Evolutionary conservation across 1,140 invertebrate genomes (phyloP).

Genomic region (Ptiloglossa arizonensis): DNA sequence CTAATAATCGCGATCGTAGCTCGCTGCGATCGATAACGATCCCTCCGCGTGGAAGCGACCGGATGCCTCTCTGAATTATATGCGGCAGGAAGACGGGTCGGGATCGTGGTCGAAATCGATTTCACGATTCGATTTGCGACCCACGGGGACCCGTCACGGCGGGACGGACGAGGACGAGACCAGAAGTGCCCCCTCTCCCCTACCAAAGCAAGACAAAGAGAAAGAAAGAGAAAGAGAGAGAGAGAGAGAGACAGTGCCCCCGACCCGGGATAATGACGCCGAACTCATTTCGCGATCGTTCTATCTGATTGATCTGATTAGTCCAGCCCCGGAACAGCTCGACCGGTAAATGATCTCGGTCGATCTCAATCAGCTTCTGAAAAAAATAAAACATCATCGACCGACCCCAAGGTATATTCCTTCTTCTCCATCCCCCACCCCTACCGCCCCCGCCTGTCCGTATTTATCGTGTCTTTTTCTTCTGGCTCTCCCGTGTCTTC

Average conservation of each 20-base stretch:
- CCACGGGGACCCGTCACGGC: conserved; percentile 59
- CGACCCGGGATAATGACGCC: conserved; percentile 74
- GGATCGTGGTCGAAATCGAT: conserved; percentile 64
- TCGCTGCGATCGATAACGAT: conserved; percentile 3
- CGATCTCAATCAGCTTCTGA: conserved; percentile 81
- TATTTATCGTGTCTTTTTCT: conserved; percentile 35
- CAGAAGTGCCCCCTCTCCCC: no score
- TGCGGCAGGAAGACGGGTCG: conserved; percentile 11
- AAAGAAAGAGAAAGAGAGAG: not conserved
- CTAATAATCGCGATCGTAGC: conserved; percentile 22
- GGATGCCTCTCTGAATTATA: conserved; percentile 32
- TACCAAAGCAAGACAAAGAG: no score
- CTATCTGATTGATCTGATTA: conserved; percentile 81
- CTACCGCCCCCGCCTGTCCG: not conserved
- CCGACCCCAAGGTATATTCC: not conserved
- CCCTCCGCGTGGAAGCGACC: not conserved
- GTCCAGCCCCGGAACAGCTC: conserved; percentile 72
- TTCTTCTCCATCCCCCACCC: not conserved
- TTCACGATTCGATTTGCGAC: conserved; percentile 76
- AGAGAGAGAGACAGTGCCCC: conserved; percentile 26
- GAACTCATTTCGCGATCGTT: conserved; percentile 74
- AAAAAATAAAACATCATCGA: conserved; percentile 77
- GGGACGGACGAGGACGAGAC: conserved; percentile 1
- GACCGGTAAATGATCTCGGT: conserved; percentile 78
- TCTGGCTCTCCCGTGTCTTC: conserved; percentile 25